Conservation (phyloP, 2,113 vertebrate species). For the Bostrychus sinensis region DNA sequence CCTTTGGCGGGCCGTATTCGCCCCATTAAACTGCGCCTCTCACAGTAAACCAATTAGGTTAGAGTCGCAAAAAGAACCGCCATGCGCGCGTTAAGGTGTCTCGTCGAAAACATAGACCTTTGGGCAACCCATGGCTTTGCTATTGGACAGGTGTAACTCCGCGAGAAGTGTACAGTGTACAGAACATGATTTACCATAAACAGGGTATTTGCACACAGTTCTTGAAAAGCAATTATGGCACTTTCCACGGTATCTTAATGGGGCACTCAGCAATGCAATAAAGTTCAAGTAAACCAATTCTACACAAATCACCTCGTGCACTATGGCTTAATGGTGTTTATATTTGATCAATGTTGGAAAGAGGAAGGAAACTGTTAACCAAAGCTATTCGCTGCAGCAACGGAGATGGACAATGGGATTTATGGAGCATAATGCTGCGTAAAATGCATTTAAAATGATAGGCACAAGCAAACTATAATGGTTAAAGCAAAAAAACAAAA, state of each 20-base stretch:
- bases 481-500: constrained; percentile 50
- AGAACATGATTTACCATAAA: constrained; percentile 22
- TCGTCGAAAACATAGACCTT: too few species aligned
- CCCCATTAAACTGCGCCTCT: constrained; percentile 92
- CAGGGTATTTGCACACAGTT: constrained; percentile 64
- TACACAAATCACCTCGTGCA: constrained; percentile 60
- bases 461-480: constrained; percentile 52
- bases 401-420: constrained; percentile 61
- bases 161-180: constrained; percentile 1
- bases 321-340: constrained; percentile 80
- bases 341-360: constrained; percentile 78
- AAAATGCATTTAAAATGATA: constrained; percentile 59
- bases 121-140: constrained; percentile 6
- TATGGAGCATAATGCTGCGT: constrained; percentile 74
- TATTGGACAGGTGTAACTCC: neutral
- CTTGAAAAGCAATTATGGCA: constrained; percentile 73
- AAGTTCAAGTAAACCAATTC: constrained; percentile 76
- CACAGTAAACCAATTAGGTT: constrained; percentile 90
- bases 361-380: constrained; percentile 79
- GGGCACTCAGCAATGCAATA: constrained; percentile 77
- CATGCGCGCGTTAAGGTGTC: constrained; percentile 64
- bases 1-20: constrained; percentile 76
- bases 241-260: constrained; percentile 78
- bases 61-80: constrained; percentile 88
- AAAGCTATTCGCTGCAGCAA: constrained; percentile 50